phyloP scores from a whole-genome alignment of 2,797 vertebrate species.

The Platalea minor region DNA sequence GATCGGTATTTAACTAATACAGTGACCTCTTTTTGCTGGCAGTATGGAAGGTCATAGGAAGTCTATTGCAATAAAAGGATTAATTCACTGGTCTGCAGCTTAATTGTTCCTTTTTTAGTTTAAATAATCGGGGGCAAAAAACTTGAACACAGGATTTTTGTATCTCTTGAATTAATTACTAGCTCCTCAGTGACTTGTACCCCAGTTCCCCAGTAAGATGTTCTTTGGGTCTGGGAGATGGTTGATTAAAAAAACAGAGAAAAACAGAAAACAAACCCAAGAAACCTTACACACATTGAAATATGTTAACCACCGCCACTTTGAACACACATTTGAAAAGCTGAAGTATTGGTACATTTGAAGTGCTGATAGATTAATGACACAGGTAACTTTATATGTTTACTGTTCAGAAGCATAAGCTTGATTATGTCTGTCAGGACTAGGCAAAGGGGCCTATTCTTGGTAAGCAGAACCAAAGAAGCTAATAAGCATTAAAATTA shows the following conservation, averaged over 20 bases:
- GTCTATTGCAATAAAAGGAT: slow-evolving; percentile 17
- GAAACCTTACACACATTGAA: neutral
- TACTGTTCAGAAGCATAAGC: neutral
- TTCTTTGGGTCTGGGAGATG: neutral
- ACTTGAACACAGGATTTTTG: neutral
- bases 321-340: neutral
- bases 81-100: slow-evolving; percentile 9
- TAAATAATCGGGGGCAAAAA: neutral
- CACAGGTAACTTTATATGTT: neutral
- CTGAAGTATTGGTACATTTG: neutral
- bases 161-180: neutral
- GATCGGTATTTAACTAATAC: slow-evolving; percentile 23
- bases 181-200: neutral
- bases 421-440: neutral
- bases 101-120: slow-evolving; percentile 12
- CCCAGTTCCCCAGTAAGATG: neutral
- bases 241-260: neutral
- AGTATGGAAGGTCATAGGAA: neutral
- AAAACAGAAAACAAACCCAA: neutral
- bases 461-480: neutral
- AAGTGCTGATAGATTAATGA: neutral
- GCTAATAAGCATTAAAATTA: neutral
- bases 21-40: slow-evolving; percentile 27
- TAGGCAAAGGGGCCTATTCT: neutral
- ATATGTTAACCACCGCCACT: neutral